Evolutionary conservation across 2,888 invertebrate genomes (phyloP), one percentile per base, ranked within the genome.

Genomic region (Agonum fuliginosum): DNA sequence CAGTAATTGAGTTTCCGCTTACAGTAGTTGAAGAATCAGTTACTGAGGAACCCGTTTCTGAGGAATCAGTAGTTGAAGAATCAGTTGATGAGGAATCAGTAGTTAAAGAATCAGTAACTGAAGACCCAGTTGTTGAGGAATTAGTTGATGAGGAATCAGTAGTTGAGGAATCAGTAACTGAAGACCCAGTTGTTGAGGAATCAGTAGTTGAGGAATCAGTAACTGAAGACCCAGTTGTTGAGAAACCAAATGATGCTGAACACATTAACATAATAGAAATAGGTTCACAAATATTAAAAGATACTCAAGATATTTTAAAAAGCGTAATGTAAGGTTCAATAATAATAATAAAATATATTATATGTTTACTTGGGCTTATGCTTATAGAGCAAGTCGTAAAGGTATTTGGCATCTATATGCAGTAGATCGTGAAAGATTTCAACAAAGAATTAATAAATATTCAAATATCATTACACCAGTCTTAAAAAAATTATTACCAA

Each of bases 331-430:
- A 46, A 58, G 27, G 27, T 58, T 58, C 12, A 58, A 22, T 27
- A 17, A 58, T 58, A 27, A 24, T 58, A 14, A 27, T 58, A 58
- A 58, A 24, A 58, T 58, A 58, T 27, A 58, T 30, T 27, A 58
- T 58, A 58, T 24, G 58, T 58, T 58, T 58, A 27, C 14, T 2
- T 58, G 58, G 58, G 27, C 24, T 27, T 58, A 58, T 58, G 58
- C 58, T 58, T 30, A 58, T 58, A 58, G 30, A 58, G 24, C 22
- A 58, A 58, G 58, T 58, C 58, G 58, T 58, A 22, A 58, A 58
- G 58, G 58, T 58, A 58, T 27, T 27, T 58, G 58, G 58, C 58
- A 27, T 12, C 58, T 12, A 27, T 27, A 58, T 58, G 58, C 58
- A 12, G 24, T 58, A 58, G 58, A 27, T 58, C 58, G 58, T 58